A percentile compares a stretch with the other conserved stretches of the same genome.
Conservation (phyloP, 2,113 vertebrate genomes). For the Guaruba guarouba region DNA sequence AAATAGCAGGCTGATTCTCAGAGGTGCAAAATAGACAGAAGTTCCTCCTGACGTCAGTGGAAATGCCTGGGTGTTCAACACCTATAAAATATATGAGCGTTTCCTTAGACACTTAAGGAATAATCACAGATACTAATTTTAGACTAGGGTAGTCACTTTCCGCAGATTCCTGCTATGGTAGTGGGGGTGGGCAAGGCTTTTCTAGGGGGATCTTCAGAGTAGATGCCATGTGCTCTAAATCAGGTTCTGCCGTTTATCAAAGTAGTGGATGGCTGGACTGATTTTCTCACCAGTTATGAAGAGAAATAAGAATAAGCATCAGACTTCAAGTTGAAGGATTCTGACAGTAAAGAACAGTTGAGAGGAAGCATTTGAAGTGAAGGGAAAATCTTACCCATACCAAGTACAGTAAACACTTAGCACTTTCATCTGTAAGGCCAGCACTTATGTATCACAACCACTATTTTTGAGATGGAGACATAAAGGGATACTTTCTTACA, state of each 20-base stretch:
- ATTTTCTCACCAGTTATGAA: not conserved
- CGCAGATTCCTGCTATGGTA: constrained; percentile 16
- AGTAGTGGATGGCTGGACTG: not conserved
- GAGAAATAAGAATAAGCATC: not conserved
- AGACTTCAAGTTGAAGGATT: not conserved
- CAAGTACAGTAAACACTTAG: not conserved
- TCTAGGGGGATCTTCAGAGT: not conserved
- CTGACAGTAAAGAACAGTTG: not conserved
- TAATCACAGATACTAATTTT: constrained; percentile 44
- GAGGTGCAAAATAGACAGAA: constrained; percentile 33
- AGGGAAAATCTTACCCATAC: not conserved
- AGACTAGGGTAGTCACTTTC: not conserved
- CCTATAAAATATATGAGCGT: constrained; percentile 25
- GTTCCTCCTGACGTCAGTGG: constrained; percentile 51
- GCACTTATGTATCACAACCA: not conserved
- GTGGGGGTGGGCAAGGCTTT: not conserved
- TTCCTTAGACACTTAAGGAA: constrained; percentile 51
- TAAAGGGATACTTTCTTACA: not conserved
- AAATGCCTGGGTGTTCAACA: constrained; percentile 54
- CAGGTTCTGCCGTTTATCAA: not conserved
- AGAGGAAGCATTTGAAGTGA: not conserved
- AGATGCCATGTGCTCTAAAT: constrained; percentile 6
- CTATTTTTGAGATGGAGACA: not conserved
- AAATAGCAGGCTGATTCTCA: constrained; percentile 41
- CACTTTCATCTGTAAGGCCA: not conserved